phyloP scores from a whole-genome alignment of 2,888 invertebrate species.

The Hybos culiciformis region DNA sequence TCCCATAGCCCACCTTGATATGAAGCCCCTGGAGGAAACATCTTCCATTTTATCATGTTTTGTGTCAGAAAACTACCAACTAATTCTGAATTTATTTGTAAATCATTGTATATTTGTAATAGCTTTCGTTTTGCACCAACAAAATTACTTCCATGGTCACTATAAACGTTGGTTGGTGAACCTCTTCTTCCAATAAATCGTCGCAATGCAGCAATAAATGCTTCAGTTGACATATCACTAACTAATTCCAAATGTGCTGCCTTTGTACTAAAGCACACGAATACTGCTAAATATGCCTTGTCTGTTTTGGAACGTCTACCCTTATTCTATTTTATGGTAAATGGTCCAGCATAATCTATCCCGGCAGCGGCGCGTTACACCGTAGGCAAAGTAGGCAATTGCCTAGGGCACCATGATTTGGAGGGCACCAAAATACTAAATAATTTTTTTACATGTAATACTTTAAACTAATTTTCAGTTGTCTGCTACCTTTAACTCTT shows the following conservation, averaged over 20 bases:
- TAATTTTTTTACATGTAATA: no score
- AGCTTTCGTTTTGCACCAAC: background rate
- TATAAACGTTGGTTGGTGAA: background rate
- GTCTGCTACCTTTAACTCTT: no score
- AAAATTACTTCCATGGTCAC: background rate
- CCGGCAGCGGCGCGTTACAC: no score
- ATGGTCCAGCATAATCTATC: no score
- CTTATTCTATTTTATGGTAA: no score
- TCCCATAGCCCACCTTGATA: slow-evolving; percentile 24
- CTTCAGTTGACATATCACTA: background rate
- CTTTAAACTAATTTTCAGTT: no score
- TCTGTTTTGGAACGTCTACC: no score
- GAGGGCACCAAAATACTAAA: no score
- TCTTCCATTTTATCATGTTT: background rate
- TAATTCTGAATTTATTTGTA: background rate
- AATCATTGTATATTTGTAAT: background rate
- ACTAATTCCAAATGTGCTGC: background rate
- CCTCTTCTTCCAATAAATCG: background rate
- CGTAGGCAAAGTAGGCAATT: no score
- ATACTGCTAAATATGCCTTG: no score
- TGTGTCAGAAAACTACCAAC: background rate
- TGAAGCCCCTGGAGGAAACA: slow-evolving; percentile 17
- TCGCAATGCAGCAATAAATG: background rate
- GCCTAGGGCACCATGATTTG: no score
- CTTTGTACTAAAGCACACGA: background rate